Base-by-base conservation (phyloP, 2,113 vertebrate species). In the Morphnarchus princeps region DNA sequence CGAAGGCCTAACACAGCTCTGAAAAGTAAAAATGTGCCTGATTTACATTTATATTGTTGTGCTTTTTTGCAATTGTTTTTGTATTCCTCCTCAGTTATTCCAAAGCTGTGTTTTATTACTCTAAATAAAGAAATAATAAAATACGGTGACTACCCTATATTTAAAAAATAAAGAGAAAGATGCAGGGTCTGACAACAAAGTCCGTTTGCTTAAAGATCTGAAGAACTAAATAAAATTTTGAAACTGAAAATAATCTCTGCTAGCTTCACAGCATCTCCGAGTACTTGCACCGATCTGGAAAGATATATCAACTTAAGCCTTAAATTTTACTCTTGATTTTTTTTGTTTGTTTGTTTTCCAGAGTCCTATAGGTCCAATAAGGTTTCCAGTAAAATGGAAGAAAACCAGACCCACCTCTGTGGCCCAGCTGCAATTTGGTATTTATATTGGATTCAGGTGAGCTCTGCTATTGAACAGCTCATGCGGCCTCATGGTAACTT, bases 1-100 rank as follows among this genome's bases (percentile, higher is more conserved):
- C 50, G 73, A 78, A 96, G 82, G 52, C 47, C 80, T 89, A 84
- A 85, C 49, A 26, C 28, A 67, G 42, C 65, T 82, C 69, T 82
- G 57, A 71, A 73, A 90, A 92, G 40, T 49, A 67, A 88, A 95
- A 94, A 28, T 4, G 1, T 42, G 54, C 47, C 91, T 77, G 84
- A 94, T 96, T 96, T 94, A 80, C 80, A 87, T 94, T 91, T 96
- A 94, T 92, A 81, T 93, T 83, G 50, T 58, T 74, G 66, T 52
- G 70, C 13, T 29, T 91, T 73, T 78, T 52, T 34, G 38, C 49
- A 93, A 82, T 61, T 84, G 32, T 77, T 90, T 85, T 54, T 87
- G 14, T 40, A 21, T 74, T 63, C 36, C 36, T 74, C n/a, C 71
- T 85, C 85, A 66, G 12, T 71, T 70, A 66, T 57, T 71, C 49